Conservation (phyloP, 1,140 invertebrate species). For the Melanaphis sacchari region DNA sequence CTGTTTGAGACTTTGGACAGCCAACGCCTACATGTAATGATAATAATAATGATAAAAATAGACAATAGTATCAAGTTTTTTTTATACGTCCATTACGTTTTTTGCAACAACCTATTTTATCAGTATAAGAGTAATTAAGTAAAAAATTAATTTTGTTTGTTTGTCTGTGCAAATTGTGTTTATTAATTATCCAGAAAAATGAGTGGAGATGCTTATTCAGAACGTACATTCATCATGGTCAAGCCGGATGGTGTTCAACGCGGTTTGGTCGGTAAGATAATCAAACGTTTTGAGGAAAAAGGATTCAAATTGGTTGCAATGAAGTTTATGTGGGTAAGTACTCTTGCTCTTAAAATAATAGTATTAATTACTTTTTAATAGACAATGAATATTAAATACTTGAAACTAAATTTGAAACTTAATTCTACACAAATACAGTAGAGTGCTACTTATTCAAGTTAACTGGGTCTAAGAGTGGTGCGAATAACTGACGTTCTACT, state of each 20-base stretch:
- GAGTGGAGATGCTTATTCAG: constrained; percentile 67
- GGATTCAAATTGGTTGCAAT: constrained; percentile 97
- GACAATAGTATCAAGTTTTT: neutral
- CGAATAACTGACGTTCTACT: too few species aligned
- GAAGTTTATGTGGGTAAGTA: constrained; percentile 87
- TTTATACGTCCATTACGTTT: too few species aligned
- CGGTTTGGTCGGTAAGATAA: constrained; percentile 94
- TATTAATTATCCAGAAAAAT: neutral
- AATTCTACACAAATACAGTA: neutral
- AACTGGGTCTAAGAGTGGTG: too few species aligned
- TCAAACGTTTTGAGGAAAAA: constrained; percentile 94
- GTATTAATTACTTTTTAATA: neutral
- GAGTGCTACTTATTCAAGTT: too few species aligned
- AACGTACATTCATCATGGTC: constrained; percentile 98
- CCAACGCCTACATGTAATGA: neutral
- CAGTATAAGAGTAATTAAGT: neutral
- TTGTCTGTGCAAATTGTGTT: neutral
- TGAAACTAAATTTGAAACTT: neutral
- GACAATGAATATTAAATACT: neutral
- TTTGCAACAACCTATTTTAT: neutral
- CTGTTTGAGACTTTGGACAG: neutral
- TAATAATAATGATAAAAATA: neutral
- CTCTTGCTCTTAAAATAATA: neutral
- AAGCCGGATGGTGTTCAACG: constrained; percentile 98
- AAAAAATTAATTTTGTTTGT: neutral